Base-by-base conservation (phyloP, 2,113 vertebrate species). In the Serilophus lunatus region DNA sequence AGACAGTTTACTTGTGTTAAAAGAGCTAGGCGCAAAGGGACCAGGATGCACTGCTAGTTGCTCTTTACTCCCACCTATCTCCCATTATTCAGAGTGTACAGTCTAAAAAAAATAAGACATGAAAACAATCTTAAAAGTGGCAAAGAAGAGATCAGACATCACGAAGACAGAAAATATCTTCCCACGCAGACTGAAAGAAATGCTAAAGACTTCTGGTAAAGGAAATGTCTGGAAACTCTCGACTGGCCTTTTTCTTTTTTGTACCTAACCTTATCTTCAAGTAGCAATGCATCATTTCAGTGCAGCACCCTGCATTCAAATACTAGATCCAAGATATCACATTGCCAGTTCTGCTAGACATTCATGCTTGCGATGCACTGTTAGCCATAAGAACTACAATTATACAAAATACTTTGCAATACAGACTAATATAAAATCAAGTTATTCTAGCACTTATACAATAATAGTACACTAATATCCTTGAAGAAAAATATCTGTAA, bases 1-100 rank as follows among this genome's bases (percentile, higher is more conserved):
- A 92, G 70, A 38, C 64, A 28, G 66, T 92, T 95, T 88, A 57
- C 87, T 91, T 88, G 49, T 91, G 69, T 89, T 86, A 95, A 76
- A 86, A 95, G 81, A 94, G 49, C 78, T 49, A 76, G 42, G 60
- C 4, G 1, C 74, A 80, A 31, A 90, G 93, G 87, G 36, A 65
- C 10, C 24, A 38, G 59, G 13, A 88, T 38, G 38, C 36, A 26
- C 33, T 50, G 72, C 49, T 50, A 50, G 31, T 23, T 49, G 11
- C 53, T 87, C 28, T 83, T 89, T 29, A 88, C 45, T 94, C 70
- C 54, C 31, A 89, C 24, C 72, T 49, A 68, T 78, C 88, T 94
- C 44, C 54, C 18, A 40, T 18, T 89, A 54, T 71, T 90, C 64
- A 28, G 29, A 2, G 31, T 33, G n/a, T 6, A 31, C 3, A 38